A percentile compares a stretch with the other conserved stretches of the same genome.
These are phyloP conservation scores for Ptilorrhoa leucosticta DNA, from an alignment of 2,113 vertebrate genomes.

Conservation along the genomic window DNA sequence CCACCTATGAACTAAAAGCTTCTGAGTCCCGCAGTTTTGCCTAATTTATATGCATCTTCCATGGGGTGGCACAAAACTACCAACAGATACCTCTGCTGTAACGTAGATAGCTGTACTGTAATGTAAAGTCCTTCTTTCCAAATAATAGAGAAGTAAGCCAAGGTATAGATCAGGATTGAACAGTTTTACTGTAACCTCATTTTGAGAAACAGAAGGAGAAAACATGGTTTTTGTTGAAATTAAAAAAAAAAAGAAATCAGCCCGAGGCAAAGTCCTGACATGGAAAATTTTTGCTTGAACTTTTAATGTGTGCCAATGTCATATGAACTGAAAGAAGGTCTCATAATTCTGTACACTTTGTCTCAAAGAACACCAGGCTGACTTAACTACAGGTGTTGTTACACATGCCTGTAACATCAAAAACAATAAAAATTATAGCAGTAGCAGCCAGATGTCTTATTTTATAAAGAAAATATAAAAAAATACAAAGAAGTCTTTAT, in stretches of 20 bases:
- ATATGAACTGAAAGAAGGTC: neutral
- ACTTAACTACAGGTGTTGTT: neutral
- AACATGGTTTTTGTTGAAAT: neutral
- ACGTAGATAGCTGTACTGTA: neutral
- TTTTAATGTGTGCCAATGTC: neutral
- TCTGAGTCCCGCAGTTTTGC: neutral
- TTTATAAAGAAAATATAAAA: neutral
- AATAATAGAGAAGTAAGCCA: neutral
- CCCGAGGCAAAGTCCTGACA: slow-evolving; percentile 9
- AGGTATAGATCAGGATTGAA: neutral
- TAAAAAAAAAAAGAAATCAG: neutral
- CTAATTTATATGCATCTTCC: neutral
- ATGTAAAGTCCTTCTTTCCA: neutral
- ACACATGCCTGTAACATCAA: neutral
- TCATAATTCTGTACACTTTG: neutral
- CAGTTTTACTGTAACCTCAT: neutral
- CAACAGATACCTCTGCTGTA: neutral
- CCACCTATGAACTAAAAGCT: neutral
- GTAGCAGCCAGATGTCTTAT: neutral
- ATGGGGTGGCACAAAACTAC: neutral
- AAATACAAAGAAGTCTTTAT: neutral
- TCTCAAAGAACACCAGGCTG: neutral
- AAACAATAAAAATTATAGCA: neutral
- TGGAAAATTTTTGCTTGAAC: neutral
- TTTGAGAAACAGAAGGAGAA: neutral